Evolutionary conservation across 2,113 vertebrate species (phyloP).

Genomic region (Eidolon helvum): DNA sequence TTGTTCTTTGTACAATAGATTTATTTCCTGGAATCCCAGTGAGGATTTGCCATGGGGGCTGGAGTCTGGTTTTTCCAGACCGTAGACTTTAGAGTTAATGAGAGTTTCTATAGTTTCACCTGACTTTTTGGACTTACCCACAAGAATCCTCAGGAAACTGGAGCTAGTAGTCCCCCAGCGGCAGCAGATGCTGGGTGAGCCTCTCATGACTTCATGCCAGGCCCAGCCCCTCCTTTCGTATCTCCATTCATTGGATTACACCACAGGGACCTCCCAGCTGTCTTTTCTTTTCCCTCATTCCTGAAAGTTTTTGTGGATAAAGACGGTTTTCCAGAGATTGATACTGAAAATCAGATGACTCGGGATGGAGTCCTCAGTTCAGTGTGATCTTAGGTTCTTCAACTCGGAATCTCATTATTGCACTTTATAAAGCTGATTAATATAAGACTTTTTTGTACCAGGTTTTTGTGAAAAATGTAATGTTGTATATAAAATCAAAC

Average conservation of each 20-base stretch:
- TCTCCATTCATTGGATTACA: background rate
- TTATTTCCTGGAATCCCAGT: background rate
- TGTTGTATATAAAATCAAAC: background rate
- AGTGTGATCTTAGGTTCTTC: background rate
- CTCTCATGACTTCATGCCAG: background rate
- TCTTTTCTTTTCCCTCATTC: background rate
- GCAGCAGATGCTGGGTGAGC: background rate
- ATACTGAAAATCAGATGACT: background rate
- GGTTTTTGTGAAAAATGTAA: background rate
- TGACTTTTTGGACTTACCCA: background rate
- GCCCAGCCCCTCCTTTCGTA: accelerated
- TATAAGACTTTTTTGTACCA: background rate
- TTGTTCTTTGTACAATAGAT: background rate
- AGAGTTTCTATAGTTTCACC: background rate
- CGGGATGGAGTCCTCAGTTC: background rate
- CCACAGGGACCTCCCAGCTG: background rate
- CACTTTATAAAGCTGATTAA: background rate
- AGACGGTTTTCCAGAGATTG: background rate
- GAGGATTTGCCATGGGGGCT: background rate
- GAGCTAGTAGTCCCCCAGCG: background rate
- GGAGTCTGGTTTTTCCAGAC: background rate
- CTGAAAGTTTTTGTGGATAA: background rate
- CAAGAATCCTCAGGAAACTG: background rate
- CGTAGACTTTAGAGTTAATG: background rate
- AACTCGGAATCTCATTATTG: background rate